Conservation (phyloP, 2,888 invertebrate species). For the Deladenus siricidicola region DNA sequence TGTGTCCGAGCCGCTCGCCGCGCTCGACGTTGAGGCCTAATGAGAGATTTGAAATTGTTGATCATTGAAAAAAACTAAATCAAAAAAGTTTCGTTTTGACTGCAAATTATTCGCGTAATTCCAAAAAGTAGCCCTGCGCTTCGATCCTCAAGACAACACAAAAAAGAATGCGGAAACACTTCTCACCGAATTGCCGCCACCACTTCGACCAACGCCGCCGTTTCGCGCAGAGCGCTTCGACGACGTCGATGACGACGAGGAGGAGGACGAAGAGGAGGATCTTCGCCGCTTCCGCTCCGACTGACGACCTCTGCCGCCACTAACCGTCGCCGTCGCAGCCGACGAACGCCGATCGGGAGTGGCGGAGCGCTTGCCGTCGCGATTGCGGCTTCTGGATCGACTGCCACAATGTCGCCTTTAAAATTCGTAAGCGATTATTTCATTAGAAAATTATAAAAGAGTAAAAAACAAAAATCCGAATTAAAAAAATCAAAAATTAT, state of each 20-base stretch:
- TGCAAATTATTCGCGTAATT: too few species aligned
- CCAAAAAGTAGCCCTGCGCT: too few species aligned
- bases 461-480: too few species aligned
- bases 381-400: too few species aligned
- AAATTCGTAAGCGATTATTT: too few species aligned
- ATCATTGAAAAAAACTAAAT: not conserved
- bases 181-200: not conserved
- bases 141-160: too few species aligned
- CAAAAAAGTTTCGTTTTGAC: too few species aligned
- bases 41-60: not conserved
- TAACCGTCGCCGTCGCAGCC: too few species aligned
- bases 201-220: not conserved
- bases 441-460: too few species aligned
- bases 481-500: too few species aligned
- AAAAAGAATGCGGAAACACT: not conserved
- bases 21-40: not conserved
- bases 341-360: slow-evolving; percentile 5
- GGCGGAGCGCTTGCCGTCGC: not conserved
- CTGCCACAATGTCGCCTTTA: too few species aligned
- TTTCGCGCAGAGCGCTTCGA: not conserved
- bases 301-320: too few species aligned
- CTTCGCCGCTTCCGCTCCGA: not conserved
- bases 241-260: not conserved
- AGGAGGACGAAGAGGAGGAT: slow-evolving; percentile 1
- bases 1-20: not conserved